Conservation (phyloP, 2,888 invertebrate species). For the Icerya purchasi region DNA sequence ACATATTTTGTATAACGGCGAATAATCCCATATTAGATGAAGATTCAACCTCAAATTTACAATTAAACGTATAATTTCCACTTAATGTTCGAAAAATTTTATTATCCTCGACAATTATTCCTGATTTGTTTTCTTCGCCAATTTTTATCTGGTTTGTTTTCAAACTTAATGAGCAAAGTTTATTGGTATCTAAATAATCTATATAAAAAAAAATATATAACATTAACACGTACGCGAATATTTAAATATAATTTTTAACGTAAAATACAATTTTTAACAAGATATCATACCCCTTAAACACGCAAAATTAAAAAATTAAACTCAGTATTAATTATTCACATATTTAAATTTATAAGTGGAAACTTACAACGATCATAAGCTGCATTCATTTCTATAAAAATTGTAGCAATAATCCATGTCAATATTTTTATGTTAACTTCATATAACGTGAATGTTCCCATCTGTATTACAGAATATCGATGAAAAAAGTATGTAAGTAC, state of each 20-base stretch:
- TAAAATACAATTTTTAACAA: too few relatives aligned
- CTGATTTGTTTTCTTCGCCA: constrained; percentile 20
- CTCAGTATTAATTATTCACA: too few relatives aligned
- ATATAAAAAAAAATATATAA: too few relatives aligned
- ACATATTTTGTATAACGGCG: constrained; percentile 31
- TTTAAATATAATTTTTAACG: too few relatives aligned
- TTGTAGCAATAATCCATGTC: too few relatives aligned
- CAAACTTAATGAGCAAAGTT: constrained; percentile 14
- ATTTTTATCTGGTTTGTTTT: constrained; percentile 13
- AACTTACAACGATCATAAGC: too few relatives aligned
- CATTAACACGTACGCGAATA: too few relatives aligned
- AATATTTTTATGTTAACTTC: too few relatives aligned
- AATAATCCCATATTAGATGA: constrained; percentile 26
- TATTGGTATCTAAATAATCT: constrained; percentile 17
- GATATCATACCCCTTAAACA: too few relatives aligned
- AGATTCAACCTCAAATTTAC: constrained; percentile 24
- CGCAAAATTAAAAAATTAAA: too few relatives aligned
- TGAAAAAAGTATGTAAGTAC: neutral
- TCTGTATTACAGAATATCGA: neutral
- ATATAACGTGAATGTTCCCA: neutral
- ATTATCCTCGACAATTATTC: constrained; percentile 21
- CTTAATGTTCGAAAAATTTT: constrained; percentile 20
- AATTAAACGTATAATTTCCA: constrained; percentile 22
- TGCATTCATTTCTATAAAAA: too few relatives aligned
- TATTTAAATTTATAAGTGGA: too few relatives aligned